These are phyloP conservation scores for Parnassius apollo DNA, from an alignment of 2,888 invertebrate species.

Conservation along the genomic window DNA sequence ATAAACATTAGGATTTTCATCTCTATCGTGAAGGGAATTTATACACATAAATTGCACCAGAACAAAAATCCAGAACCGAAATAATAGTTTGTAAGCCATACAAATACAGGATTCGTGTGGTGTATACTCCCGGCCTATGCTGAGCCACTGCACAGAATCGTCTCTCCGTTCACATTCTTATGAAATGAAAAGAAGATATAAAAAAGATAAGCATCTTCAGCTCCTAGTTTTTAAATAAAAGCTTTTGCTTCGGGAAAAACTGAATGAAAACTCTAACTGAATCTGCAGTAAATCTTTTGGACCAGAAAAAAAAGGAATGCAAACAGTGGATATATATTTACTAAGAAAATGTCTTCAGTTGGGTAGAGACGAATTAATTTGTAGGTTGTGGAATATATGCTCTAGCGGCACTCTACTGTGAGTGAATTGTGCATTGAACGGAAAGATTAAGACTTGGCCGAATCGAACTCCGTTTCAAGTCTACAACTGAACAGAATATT, in stretches of 20 bases:
- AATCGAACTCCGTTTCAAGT: slow-evolving; percentile 10
- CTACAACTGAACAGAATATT: not conserved
- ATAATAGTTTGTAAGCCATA: no score
- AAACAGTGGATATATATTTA: slow-evolving; percentile 16
- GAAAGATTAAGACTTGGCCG: slow-evolving; percentile 15
- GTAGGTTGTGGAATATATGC: not conserved
- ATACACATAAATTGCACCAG: no score
- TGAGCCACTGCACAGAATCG: no score
- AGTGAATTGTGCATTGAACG: slow-evolving; percentile 21
- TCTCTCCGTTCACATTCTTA: no score
- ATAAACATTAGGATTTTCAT: no score
- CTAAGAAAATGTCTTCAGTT: not conserved
- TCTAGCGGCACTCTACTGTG: slow-evolving; percentile 12
- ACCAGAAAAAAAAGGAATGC: slow-evolving; percentile 16
- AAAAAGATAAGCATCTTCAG: no score
- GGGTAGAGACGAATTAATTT: no score
- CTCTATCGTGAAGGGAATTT: no score
- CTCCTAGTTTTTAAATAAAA: not conserved
- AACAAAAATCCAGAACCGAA: no score
- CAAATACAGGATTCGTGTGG: accelerated
- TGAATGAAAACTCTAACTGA: slow-evolving; percentile 4
- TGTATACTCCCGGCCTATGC: no score
- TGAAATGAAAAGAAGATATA: no score
- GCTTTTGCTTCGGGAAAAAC: slow-evolving; percentile 5
- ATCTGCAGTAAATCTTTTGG: slow-evolving; percentile 2